Conservation (phyloP, 1,140 invertebrate species). For the Schlechtendalia chinensis region DNA sequence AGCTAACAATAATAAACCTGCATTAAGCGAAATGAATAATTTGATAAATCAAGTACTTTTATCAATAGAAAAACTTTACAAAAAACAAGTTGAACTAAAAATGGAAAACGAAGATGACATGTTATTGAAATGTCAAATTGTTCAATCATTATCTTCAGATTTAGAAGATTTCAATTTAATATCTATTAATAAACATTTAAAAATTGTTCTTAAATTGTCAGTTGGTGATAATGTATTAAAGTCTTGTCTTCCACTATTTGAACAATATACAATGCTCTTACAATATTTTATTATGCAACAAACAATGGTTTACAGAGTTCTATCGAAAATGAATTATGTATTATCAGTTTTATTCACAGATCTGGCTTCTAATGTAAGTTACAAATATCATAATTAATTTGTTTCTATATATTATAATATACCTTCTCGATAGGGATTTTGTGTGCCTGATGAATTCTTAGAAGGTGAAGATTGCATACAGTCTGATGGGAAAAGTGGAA, state of each 20-base stretch:
- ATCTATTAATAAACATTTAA: slow-evolving; percentile 9
- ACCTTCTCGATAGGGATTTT: slow-evolving; percentile 73
- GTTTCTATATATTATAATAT: not conserved
- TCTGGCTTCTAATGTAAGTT: slow-evolving; percentile 71
- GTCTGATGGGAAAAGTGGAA: slow-evolving; percentile 63
- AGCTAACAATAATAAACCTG: slow-evolving; percentile 15
- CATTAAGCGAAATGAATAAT: slow-evolving; percentile 17
- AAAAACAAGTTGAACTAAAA: slow-evolving; percentile 59
- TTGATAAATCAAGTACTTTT: slow-evolving; percentile 60
- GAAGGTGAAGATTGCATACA: slow-evolving; percentile 65
- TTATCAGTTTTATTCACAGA: slow-evolving; percentile 83
- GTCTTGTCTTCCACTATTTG: slow-evolving; percentile 67
- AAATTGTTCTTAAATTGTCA: slow-evolving; percentile 13
- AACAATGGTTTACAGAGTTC: slow-evolving; percentile 71
- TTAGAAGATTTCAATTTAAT: slow-evolving; percentile 58
- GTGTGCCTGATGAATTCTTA: slow-evolving; percentile 78
- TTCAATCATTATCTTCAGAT: slow-evolving; percentile 25
- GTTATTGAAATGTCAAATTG: slow-evolving; percentile 14
- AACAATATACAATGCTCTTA: slow-evolving; percentile 72
- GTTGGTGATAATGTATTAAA: slow-evolving; percentile 50
- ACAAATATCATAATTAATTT: not conserved
- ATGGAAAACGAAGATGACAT: slow-evolving; percentile 56
- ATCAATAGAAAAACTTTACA: slow-evolving; percentile 69
- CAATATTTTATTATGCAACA: slow-evolving; percentile 78
- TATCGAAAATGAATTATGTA: slow-evolving; percentile 79